These are phyloP conservation scores for Lochmaea crataegi DNA, from an alignment of 2,888 invertebrate species.

Conservation along the genomic window DNA sequence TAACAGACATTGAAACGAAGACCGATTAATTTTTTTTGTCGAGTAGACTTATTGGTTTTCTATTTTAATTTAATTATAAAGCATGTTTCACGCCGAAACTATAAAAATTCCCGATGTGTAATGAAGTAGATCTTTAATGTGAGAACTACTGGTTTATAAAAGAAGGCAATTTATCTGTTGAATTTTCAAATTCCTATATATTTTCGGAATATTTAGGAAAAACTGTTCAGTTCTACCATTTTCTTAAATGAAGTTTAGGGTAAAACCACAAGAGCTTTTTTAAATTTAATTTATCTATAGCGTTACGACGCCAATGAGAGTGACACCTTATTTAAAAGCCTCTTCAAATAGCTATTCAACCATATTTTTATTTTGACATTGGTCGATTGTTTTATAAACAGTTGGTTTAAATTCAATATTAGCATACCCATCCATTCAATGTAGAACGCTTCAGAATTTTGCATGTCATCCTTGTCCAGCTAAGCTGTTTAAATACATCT, in stretches of 20 bases:
- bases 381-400: not conserved
- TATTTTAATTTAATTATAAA: constrained; percentile 9
- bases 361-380: not conserved
- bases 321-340: too few species aligned
- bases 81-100: not conserved
- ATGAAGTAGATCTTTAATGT: not conserved
- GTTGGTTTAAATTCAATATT: not conserved
- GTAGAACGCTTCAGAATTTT: too few species aligned
- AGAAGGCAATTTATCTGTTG: not conserved
- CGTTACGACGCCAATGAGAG: too few species aligned
- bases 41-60: constrained; percentile 12
- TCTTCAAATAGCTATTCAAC: too few species aligned
- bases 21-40: constrained; percentile 12
- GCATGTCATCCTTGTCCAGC: too few species aligned
- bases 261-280: too few species aligned
- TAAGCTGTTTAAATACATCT: too few species aligned
- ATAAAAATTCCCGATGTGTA: constrained; percentile 1
- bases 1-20: constrained; percentile 26
- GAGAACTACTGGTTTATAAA: constrained; percentile 1
- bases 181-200: not conserved
- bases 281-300: too few species aligned
- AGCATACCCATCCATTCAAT: not conserved
- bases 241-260: too few species aligned
- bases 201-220: not conserved
- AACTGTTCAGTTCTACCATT: too few species aligned